Percentiles rank a stretch among this genome's conserved stretches.
Conservation (phyloP, 1,140 invertebrate genomes). For the Chironomus tepperi region DNA sequence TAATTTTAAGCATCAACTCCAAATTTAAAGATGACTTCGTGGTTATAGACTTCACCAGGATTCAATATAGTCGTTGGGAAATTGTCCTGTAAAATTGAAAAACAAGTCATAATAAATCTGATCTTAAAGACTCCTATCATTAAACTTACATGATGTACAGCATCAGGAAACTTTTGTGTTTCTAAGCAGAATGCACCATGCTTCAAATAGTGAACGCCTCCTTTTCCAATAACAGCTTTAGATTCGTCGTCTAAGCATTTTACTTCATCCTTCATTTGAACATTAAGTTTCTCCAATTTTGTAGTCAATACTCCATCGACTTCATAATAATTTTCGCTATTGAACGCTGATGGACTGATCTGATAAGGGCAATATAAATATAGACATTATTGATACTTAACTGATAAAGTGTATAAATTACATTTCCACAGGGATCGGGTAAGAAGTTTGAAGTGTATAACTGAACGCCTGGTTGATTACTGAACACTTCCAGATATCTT, state of each 20-base stretch:
- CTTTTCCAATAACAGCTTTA: constrained; percentile 55
- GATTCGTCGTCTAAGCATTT: constrained; percentile 27
- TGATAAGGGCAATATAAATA: not conserved
- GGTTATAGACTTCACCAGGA: constrained; percentile 63
- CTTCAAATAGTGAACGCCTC: constrained; percentile 55
- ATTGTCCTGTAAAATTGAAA: constrained; percentile 45
- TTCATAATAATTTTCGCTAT: not conserved
- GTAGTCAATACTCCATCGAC: constrained; percentile 9
- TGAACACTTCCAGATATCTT: constrained; percentile 63
- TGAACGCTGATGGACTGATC: not conserved
- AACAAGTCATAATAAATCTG: constrained; percentile 26
- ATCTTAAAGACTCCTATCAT: constrained; percentile 24
- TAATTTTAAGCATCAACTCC: constrained; percentile 35
- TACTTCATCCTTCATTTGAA: not conserved
- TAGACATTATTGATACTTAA: not conserved
- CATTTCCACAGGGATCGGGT: constrained; percentile 42
- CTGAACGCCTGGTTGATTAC: constrained; percentile 82
- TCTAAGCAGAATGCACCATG: constrained; percentile 83
- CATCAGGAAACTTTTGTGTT: constrained; percentile 88
- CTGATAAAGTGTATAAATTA: not conserved
- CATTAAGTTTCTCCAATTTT: constrained; percentile 21
- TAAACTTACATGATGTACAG: constrained; percentile 65
- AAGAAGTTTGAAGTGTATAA: constrained; percentile 80
- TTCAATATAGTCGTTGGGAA: constrained; percentile 65
- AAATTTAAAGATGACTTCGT: constrained; percentile 50